Percentiles rank a stretch among this genome's conserved stretches.
phyloP scores from a whole-genome alignment of 2,113 vertebrate genomes.

The Lophura nycthemera region DNA sequence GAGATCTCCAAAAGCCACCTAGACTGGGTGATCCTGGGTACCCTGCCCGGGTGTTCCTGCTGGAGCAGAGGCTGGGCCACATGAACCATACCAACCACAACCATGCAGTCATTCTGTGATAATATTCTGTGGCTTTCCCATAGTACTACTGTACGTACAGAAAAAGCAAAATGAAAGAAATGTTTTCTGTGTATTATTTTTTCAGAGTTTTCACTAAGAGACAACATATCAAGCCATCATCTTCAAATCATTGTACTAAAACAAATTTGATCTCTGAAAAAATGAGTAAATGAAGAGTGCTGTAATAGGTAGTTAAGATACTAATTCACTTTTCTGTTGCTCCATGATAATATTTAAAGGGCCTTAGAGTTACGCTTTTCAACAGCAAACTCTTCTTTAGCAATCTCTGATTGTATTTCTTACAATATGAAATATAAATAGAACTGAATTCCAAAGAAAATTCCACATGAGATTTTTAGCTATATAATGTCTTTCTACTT shows the following conservation, averaged over 20 bases:
- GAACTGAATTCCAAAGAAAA: background rate
- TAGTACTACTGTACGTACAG: background rate
- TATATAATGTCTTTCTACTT: background rate
- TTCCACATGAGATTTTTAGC: background rate
- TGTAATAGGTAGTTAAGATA: conserved; percentile 30
- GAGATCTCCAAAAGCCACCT: too few species aligned
- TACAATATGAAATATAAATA: background rate
- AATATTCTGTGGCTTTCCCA: background rate
- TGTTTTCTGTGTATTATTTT: conserved; percentile 22
- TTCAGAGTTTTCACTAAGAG: conserved; percentile 26
- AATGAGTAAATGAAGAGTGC: background rate
- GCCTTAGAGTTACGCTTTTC: background rate
- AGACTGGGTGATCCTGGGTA: too few species aligned
- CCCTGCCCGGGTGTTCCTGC: background rate
- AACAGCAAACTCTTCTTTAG: background rate
- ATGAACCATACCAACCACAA: background rate
- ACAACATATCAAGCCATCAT: conserved; percentile 1
- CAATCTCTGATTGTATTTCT: background rate
- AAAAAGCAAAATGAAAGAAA: background rate
- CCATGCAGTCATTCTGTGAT: background rate
- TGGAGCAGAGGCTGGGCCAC: background rate
- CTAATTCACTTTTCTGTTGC: conserved; percentile 34
- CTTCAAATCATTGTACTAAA: conserved; percentile 7
- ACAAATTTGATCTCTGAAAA: background rate
- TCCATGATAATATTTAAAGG: background rate